Evolutionary conservation across 1,140 invertebrate species (phyloP).

Genomic region (Coelopa frigida): DNA sequence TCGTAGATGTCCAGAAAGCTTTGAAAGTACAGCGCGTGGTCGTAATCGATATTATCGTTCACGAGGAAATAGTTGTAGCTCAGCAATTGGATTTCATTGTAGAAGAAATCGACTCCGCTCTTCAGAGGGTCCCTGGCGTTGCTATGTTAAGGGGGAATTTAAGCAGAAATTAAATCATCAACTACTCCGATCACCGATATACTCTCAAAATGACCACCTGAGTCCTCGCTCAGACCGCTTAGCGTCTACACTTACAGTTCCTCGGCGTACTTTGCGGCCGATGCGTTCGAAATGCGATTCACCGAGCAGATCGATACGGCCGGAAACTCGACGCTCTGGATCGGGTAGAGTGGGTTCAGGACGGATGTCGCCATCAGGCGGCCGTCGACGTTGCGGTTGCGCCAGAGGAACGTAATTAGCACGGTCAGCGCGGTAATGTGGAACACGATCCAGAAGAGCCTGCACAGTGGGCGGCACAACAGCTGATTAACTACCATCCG

Average conservation of each 20-base stretch:
- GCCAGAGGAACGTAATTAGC: slow-evolving; percentile 48
- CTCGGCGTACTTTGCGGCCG: slow-evolving; percentile 45
- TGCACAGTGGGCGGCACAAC: slow-evolving; percentile 21
- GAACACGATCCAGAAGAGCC: slow-evolving; percentile 49
- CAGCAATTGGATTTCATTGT: slow-evolving; percentile 20
- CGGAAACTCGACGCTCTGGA: slow-evolving; percentile 51
- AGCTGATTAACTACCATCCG: background rate
- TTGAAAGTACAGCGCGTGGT: slow-evolving; percentile 26
- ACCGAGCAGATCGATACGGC: slow-evolving; percentile 52
- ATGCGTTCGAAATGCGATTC: slow-evolving; percentile 51
- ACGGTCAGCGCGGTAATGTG: slow-evolving; percentile 46
- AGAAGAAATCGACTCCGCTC: slow-evolving; percentile 23
- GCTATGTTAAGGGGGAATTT: too few species aligned
- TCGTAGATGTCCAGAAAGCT: slow-evolving; percentile 28
- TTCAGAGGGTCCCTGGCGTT: slow-evolving; percentile 24
- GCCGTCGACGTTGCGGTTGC: slow-evolving; percentile 45
- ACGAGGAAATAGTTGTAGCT: slow-evolving; percentile 20
- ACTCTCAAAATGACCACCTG: too few species aligned
- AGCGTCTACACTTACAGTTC: slow-evolving; percentile 48
- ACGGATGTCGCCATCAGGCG: slow-evolving; percentile 49
- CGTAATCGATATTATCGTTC: slow-evolving; percentile 19
- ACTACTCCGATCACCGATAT: too few species aligned
- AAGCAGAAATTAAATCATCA: too few species aligned
- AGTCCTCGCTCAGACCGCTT: too few species aligned
- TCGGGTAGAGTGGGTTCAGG: slow-evolving; percentile 49